Percentiles rank a stretch among this genome's conserved stretches.
phyloP scores from a whole-genome alignment of 2,797 vertebrate species.

The Paedocypris micromegethes region DNA sequence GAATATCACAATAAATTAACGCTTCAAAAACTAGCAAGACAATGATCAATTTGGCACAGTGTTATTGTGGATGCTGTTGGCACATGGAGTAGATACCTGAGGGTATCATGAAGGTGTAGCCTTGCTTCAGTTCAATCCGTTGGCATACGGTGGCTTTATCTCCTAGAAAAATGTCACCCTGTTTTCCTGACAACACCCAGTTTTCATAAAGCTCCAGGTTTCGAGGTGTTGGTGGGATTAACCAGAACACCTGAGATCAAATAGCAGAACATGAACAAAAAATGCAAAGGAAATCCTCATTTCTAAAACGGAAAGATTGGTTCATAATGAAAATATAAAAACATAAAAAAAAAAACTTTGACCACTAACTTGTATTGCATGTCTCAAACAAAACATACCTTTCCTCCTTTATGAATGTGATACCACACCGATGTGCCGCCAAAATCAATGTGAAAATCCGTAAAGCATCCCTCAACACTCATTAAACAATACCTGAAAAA shows the following conservation, averaged over 20 bases:
- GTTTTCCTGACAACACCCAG: slow-evolving; percentile 97
- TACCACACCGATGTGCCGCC: slow-evolving; percentile 98
- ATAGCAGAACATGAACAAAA: neutral
- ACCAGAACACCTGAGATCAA: slow-evolving; percentile 86
- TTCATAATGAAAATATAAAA: neutral
- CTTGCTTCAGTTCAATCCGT: slow-evolving; percentile 90
- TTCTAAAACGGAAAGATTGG: neutral
- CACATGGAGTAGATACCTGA: slow-evolving; percentile 71
- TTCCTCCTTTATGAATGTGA: slow-evolving; percentile 91
- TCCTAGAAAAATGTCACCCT: slow-evolving; percentile 95
- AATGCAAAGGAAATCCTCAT: neutral
- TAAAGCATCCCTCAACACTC: slow-evolving; percentile 98
- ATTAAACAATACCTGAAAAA: slow-evolving; percentile 88
- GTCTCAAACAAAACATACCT: slow-evolving; percentile 70
- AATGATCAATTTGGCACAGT: neutral
- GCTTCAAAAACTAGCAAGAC: neutral
- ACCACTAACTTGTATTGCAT: slow-evolving; percentile 35
- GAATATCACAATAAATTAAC: slow-evolving; percentile 7
- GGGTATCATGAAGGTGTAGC: slow-evolving; percentile 96
- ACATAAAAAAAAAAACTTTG: neutral
- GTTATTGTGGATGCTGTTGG: neutral
- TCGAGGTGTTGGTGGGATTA: slow-evolving; percentile 91
- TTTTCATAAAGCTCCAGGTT: slow-evolving; percentile 97
- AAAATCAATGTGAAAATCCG: slow-evolving; percentile 97
- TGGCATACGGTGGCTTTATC: slow-evolving; percentile 91